Base-by-base conservation (phyloP, 2,888 invertebrate genomes). In the Agriopis leucophaearia region DNA sequence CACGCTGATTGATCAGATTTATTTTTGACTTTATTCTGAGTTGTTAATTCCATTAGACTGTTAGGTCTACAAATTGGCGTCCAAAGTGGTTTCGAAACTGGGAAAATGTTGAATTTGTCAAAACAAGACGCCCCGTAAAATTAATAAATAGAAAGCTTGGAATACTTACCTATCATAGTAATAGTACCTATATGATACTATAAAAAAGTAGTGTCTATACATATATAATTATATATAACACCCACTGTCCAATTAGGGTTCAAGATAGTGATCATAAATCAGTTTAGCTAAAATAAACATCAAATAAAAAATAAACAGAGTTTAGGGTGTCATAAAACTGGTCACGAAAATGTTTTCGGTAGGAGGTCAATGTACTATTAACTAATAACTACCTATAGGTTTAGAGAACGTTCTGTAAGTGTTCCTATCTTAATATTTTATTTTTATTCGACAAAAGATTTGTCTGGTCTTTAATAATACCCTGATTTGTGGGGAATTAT, bases 1-100 rank as follows among this genome's bases (percentile, higher is more conserved):
- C 38, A 42, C 44, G 50, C 51, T 66, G 63, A 66, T 70, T 66
- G 59, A 60, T 66, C 54, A 42, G 36, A 42, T 45, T 48, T 47
- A 50, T 59, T 55, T 65, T 50, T 35, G 35, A 59, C 18, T 52
- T 40, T 15, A 55, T 40, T 63, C 10, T 50, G 16, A 27, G 52
- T 18, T 45, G 16, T 52, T 50, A 27, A 50, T 50, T 50, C 8
- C 13, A 13, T 50, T 50, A 18, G 18, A 13, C 18, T 50, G 50
- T 27, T 50, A 13, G 18, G 13, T 50, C 15, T 50, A 27, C 13
- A 5, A 50, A 27, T 50, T 50, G 27, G 27, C 12, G 50, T 13
- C 27, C 50, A 10, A 50, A 27, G 27, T 35, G 12, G 13, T 18
- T 50, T 13, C 27, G 13, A 27, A 47, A 47, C 0, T 44, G 4